Evolutionary conservation across 35 echinoderm and acorn worm species (phyloP).

Genomic region (Heliocidaris tuberculata): DNA sequence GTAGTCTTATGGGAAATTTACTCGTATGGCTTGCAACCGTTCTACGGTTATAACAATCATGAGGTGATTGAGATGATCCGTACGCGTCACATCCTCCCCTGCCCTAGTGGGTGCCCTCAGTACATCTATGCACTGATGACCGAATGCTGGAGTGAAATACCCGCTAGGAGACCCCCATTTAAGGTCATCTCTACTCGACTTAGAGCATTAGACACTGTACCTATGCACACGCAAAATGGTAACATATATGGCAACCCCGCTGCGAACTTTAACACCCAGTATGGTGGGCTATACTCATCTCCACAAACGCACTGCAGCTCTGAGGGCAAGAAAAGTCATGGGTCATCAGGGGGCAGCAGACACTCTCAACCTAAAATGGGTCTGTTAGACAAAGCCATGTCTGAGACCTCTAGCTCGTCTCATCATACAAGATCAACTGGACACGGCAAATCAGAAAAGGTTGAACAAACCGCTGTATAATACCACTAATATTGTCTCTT

Average conservation of each 20-base stretch:
- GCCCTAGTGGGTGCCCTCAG: constrained; percentile 85
- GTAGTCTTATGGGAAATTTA: constrained; percentile 99
- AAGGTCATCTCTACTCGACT: constrained; percentile 74
- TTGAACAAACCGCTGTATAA: constrained; percentile 69
- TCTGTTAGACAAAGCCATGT: constrained; percentile 61
- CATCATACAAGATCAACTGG: constrained; percentile 56
- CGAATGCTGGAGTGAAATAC: constrained; percentile 93
- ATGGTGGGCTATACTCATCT: constrained; percentile 56
- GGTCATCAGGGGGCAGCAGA: constrained; percentile 50
- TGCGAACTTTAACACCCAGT: constrained; percentile 67
- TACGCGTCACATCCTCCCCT: constrained; percentile 80
- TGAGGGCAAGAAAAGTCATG: constrained; percentile 63
- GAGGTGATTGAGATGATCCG: constrained; percentile 98
- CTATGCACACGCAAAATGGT: constrained; percentile 71
- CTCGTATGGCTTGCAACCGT: constrained; percentile 90
- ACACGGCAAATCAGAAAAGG: constrained; percentile 52
- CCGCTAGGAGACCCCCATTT: constrained; percentile 70
- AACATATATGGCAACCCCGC: constrained; percentile 75
- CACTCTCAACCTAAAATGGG: constrained; percentile 35
- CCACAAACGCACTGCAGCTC: constrained; percentile 71
- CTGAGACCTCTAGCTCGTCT: constrained; percentile 62
- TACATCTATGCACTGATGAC: constrained; percentile 97
- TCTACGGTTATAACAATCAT: constrained; percentile 93
- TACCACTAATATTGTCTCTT: not conserved
- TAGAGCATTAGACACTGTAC: constrained; percentile 79